Evolutionary conservation across 2,113 vertebrate species (phyloP).

Genomic region (Peucedramus taeniatus): DNA sequence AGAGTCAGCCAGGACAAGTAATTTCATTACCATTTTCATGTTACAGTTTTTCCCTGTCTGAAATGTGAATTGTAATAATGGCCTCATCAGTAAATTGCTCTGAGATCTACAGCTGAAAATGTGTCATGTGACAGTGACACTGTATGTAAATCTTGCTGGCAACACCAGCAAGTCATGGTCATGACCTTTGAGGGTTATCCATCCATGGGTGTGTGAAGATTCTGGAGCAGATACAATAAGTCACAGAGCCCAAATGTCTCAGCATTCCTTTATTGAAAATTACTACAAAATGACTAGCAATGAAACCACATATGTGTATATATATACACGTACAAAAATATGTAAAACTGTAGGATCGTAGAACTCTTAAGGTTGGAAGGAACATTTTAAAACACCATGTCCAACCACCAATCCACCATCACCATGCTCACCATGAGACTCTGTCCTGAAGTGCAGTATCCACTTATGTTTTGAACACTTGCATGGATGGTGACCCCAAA

Average conservation of each 20-base stretch:
- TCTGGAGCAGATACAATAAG: not conserved
- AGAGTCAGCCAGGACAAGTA: not conserved
- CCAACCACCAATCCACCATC: not conserved
- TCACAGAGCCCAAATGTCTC: not conserved
- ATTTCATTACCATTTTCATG: fast-evolving
- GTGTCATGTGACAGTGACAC: fast-evolving
- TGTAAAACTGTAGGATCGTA: not conserved
- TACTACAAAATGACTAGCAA: fast-evolving
- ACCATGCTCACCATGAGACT: not conserved
- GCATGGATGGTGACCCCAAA: not conserved
- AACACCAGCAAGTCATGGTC: not conserved
- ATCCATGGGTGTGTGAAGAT: fast-evolving
- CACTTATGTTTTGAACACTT: not conserved
- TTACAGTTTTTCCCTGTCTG: not conserved
- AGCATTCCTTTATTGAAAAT: not conserved
- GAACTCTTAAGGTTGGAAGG: not conserved
- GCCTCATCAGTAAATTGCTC: not conserved
- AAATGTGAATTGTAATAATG: not conserved
- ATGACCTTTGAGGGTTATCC: not conserved
- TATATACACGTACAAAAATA: fast-evolving
- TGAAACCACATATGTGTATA: not conserved
- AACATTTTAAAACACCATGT: not conserved
- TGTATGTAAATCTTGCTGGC: not conserved
- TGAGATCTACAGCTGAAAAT: not conserved
- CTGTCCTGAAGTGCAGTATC: not conserved